Evolutionary conservation across 2,113 vertebrate species (phyloP).

Genomic region (Thunnus thynnus): DNA sequence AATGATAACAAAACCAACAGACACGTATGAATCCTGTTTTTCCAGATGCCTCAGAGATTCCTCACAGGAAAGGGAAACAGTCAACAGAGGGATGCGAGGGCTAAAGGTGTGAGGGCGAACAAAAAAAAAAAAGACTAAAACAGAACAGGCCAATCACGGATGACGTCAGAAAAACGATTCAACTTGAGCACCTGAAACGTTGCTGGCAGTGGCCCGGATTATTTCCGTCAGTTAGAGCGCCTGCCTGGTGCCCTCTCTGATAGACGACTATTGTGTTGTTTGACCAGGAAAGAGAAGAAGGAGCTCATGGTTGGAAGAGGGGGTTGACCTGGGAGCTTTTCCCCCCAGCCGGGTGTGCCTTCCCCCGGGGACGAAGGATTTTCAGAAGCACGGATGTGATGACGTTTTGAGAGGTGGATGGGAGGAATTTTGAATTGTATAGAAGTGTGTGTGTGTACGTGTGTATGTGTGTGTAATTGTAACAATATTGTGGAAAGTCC

Average conservation of each 20-base stretch:
- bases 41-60: conserved; percentile 74
- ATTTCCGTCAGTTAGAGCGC: conserved; percentile 64
- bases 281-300: conserved; percentile 76
- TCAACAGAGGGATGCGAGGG: conserved; percentile 69
- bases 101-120: conserved; percentile 37
- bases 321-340: conserved; percentile 65
- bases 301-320: conserved; percentile 20
- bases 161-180: conserved; percentile 54
- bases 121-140: conserved; percentile 44
- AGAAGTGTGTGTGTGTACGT: background rate
- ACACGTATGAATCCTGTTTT: conserved; percentile 74
- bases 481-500: no score
- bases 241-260: conserved; percentile 70
- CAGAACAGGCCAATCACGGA: conserved; percentile 22
- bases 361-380: conserved; percentile 74
- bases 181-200: conserved; percentile 65
- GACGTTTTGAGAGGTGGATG: conserved; percentile 46
- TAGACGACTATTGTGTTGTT: conserved; percentile 74
- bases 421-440: conserved; percentile 27
- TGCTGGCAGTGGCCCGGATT: conserved; percentile 48
- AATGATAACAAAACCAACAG: conserved; percentile 61
- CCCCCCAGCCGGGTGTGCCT: conserved; percentile 67
- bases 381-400: conserved; percentile 66
- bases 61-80: conserved; percentile 82
- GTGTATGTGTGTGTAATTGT: background rate